Percentiles rank a stretch among this genome's conserved stretches.
Conservation (phyloP, 1,140 invertebrate genomes). For the Polypedilum pembai region DNA sequence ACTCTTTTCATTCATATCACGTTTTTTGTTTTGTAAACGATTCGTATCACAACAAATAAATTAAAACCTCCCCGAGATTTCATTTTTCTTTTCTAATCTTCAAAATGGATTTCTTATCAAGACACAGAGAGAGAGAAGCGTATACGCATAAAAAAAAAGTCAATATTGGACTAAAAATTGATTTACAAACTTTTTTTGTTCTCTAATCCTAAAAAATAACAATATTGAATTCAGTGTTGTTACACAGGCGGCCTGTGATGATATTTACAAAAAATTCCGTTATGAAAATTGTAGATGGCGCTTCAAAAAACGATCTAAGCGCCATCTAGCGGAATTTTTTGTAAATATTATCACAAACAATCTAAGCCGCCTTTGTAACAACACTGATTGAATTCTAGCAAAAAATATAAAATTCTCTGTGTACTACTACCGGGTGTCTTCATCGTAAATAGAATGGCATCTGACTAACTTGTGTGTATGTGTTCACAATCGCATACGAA, state of each 20-base stretch:
- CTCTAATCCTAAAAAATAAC: background rate
- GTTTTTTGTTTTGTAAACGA: constrained; percentile 3
- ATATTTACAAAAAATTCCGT: no score
- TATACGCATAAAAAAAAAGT: background rate
- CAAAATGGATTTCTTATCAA: constrained; percentile 13
- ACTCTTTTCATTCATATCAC: constrained; percentile 4
- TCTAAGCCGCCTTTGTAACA: background rate
- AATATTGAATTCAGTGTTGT: no score
- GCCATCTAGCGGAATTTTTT: no score
- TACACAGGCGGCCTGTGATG: no score
- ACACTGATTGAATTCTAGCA: background rate
- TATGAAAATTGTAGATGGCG: no score
- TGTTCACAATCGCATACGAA: background rate
- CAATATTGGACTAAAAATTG: constrained; percentile 7
- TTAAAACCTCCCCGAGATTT: constrained; percentile 9
- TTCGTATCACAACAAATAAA: constrained; percentile 12
- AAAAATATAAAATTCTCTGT: background rate
- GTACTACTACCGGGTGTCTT: constrained; percentile 1
- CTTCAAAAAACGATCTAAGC: no score
- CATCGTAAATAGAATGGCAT: background rate
- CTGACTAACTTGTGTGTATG: background rate
- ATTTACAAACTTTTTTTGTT: background rate
- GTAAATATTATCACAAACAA: no score
- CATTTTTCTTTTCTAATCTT: constrained; percentile 7
- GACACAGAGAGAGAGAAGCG: background rate